Base-by-base conservation (phyloP, 1,140 invertebrate genomes). In the Drosophila tsacasi region DNA sequence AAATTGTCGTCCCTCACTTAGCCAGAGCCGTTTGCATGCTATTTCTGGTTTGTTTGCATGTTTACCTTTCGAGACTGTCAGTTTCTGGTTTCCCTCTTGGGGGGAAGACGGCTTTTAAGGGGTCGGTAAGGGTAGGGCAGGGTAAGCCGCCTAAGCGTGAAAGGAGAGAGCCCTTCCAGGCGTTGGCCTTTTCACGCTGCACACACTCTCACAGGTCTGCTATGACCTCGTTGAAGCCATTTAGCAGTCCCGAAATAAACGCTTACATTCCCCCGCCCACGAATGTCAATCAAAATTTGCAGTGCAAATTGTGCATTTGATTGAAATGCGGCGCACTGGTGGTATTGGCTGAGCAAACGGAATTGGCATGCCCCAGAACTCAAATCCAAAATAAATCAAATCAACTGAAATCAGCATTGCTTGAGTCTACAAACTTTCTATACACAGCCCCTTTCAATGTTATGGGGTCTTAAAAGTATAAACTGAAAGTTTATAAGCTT, bases 271-370 rank as follows among this genome's bases (percentile, higher is more conserved):
- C 80, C 74, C 74, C 77, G 72, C 64, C 79, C 46, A 49, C 37
- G 32, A 37, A 37, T 80, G 84, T 71, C 83, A 87, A 89, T 87
- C 83, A 89, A 65, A 65, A 55, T 64, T 69, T 69, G 49, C 64
- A 61, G 59, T 69, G 71, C 62, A 65, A 79, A 77, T 85, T 77
- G 59, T 59, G 71, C 66, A 87, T 87, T 66, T 60, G 77, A 84
- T 83, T 85, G 55, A 61, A 52, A 86, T 68, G 79, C 68, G 37
- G 50, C 32, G 49, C 21, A 46, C 27, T 62, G 44, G 21, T 12
- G 62, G 30, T 59, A 76, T 84, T 84, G 67, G 30, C 66, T 55
- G 55, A 39, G 50, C 59, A 44, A 82, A 72, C 61, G 49, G 47
- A 77, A 84, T 73, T 73, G 59, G 63, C 63, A 50, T 68, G 71